Percentiles rank a stretch among this genome's conserved stretches.
These are phyloP conservation scores for Xanthostigma xanthostigma DNA, from an alignment of 2,888 invertebrate species.

Conservation along the genomic window DNA sequence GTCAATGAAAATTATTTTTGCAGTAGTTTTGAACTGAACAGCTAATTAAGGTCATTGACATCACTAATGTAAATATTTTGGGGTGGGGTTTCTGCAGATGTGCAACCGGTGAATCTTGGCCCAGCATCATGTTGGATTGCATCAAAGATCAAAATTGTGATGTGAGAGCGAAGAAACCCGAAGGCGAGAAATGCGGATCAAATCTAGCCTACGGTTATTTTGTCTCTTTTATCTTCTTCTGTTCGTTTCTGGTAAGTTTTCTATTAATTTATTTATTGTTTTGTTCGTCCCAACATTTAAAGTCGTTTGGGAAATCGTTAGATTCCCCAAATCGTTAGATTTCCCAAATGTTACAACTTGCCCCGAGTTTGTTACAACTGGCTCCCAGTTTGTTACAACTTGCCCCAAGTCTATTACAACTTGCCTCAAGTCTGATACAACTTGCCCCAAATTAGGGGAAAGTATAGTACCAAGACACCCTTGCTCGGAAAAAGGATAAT, in stretches of 20 bases:
- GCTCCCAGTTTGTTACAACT: too few species aligned
- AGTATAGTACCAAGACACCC: too few species aligned
- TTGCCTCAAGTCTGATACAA: too few species aligned
- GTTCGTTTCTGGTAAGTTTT: constrained; percentile 86
- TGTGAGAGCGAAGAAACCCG: constrained; percentile 51
- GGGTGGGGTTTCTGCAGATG: constrained; percentile 45
- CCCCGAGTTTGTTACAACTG: too few species aligned
- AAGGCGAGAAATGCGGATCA: constrained; percentile 70
- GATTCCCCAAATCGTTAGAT: not conserved
- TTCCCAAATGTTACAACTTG: too few species aligned
- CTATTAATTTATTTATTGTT: not conserved
- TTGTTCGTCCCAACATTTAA: not conserved
- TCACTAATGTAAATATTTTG: too few species aligned
- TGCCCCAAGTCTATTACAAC: too few species aligned
- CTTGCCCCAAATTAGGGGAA: too few species aligned
- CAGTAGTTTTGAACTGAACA: too few species aligned
- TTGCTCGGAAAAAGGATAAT: too few species aligned
- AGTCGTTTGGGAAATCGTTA: not conserved
- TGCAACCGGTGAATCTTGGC: constrained; percentile 99
- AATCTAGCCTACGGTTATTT: constrained; percentile 96
- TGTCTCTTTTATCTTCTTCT: constrained; percentile 99
- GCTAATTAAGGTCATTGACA: too few species aligned
- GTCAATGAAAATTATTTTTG: too few species aligned
- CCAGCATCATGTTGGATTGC: constrained; percentile 98
- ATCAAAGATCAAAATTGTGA: constrained; percentile 83